phyloP scores from a whole-genome alignment of 2,113 vertebrate species.

The Ochotona curzoniae region DNA sequence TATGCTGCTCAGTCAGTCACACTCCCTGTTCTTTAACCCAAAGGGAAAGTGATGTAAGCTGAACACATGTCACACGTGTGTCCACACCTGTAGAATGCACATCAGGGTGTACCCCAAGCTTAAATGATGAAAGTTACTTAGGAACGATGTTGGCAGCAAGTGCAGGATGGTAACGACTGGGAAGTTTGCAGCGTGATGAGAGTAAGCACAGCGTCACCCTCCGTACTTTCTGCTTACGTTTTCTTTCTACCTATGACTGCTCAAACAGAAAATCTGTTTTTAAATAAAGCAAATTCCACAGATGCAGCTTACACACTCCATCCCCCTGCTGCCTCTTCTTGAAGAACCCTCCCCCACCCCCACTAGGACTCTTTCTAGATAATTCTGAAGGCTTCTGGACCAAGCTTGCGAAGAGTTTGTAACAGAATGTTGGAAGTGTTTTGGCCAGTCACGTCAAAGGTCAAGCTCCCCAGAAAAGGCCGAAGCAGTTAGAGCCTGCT shows the following conservation, averaged over 20 bases:
- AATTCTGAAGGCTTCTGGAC: not conserved
- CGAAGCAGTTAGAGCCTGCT: not conserved
- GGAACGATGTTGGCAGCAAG: rapidly evolving
- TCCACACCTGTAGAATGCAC: not conserved
- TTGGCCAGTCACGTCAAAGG: not conserved
- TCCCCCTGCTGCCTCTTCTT: not conserved
- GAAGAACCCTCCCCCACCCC: too few relatives aligned
- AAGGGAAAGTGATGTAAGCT: not conserved
- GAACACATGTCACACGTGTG: too few relatives aligned
- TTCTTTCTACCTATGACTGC: rapidly evolving
- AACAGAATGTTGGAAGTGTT: rapidly evolving
- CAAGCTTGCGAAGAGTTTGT: not conserved
- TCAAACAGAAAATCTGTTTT: not conserved
- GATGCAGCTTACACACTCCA: not conserved
- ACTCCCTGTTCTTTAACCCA: not conserved
- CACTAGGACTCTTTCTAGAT: not conserved
- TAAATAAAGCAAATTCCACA: not conserved
- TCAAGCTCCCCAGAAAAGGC: not conserved
- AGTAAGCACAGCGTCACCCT: rapidly evolving
- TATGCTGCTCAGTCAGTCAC: too few relatives aligned
- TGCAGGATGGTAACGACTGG: not conserved
- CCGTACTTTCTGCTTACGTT: not conserved
- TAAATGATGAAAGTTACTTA: rapidly evolving
- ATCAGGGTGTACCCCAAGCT: not conserved
- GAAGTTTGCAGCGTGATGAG: too few relatives aligned